Percentiles rank a stretch among this genome's conserved stretches.
Evolutionary conservation across 2,888 invertebrate species (phyloP).

Genomic region (Rotaria sp.): DNA sequence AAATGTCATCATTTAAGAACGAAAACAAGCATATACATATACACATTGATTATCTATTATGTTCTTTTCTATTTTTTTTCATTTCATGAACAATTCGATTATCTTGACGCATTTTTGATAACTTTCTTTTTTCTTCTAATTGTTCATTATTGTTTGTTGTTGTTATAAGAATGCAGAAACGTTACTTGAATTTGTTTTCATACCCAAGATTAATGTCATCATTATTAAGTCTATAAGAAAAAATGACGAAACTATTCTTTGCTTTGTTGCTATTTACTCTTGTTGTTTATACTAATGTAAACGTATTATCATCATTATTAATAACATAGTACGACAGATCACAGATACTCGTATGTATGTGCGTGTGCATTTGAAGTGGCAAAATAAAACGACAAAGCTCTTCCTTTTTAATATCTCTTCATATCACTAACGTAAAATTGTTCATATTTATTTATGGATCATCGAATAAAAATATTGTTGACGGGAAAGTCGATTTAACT

Average conservation of each 20-base stretch:
- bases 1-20: too few species aligned
- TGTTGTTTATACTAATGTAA: not conserved
- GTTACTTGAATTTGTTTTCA: too few species aligned
- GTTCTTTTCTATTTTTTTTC: not conserved
- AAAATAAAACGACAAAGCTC: not conserved
- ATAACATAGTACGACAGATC: not conserved
- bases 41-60: not conserved
- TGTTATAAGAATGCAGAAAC: not conserved
- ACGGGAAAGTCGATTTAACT: too few species aligned
- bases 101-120: slow-evolving; percentile 1
- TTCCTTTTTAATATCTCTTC: not conserved
- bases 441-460: not conserved
- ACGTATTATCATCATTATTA: not conserved
- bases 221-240: not conserved
- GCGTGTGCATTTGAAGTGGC: not conserved
- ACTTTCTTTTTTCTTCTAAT: not conserved
- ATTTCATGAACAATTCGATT: not conserved
- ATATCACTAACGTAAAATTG: not conserved
- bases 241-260: not conserved
- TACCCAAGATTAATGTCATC: too few species aligned
- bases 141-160: not conserved
- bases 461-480: too few species aligned
- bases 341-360: not conserved
- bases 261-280: not conserved
- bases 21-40: not conserved